These are phyloP conservation scores for Lemur catta DNA, from an alignment of 2,797 vertebrate species.

Conservation along the genomic window DNA sequence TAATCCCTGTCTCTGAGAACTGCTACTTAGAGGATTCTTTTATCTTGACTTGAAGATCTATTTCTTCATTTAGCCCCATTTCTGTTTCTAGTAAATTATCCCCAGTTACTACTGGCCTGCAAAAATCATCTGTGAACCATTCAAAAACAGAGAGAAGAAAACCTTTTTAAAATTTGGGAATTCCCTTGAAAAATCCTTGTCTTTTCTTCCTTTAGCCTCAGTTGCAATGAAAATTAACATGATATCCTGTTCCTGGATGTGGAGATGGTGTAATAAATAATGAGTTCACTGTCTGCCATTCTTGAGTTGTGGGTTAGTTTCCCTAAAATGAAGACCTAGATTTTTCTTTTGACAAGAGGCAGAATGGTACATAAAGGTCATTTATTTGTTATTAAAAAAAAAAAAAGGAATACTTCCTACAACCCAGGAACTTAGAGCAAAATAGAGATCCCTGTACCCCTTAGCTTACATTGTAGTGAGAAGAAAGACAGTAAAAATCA, in stretches of 20 bases:
- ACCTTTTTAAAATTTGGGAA: not conserved
- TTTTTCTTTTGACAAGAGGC: not conserved
- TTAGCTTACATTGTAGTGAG: not conserved
- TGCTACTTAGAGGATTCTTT: not conserved
- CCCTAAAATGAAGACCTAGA: not conserved
- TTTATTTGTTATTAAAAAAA: not conserved
- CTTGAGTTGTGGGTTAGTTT: not conserved
- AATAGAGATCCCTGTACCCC: not conserved
- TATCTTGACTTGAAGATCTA: not conserved
- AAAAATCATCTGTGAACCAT: conserved; percentile 8
- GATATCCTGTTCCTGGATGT: conserved; percentile 7
- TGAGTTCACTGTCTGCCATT: not conserved
- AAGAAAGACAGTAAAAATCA: not conserved
- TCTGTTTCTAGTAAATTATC: not conserved
- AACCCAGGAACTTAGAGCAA: not conserved
- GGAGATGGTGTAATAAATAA: conserved; percentile 1
- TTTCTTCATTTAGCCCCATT: not conserved
- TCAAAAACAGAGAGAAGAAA: conserved; percentile 24
- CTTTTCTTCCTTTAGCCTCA: not conserved
- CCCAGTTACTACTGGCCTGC: not conserved
- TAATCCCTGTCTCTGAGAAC: not conserved
- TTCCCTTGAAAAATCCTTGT: not conserved
- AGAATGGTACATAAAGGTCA: not conserved
- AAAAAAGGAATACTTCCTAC: not conserved
- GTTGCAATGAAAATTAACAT: conserved; percentile 25